Conservation (phyloP, 1,140 invertebrate genomes). For the Dinoponera quadriceps region DNA sequence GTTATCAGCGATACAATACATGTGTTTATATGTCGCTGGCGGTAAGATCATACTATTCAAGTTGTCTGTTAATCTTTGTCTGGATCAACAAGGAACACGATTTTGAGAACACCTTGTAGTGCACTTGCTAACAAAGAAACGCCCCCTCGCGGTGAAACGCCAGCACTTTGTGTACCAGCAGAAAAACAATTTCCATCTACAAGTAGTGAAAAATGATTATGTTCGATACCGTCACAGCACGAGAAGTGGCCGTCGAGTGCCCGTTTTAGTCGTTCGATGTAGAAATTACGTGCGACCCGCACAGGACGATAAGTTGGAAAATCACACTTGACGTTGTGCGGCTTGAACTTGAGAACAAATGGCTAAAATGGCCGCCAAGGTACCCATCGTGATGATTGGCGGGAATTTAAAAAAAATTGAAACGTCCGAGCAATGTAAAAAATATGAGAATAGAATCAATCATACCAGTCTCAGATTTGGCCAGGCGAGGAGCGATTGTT, state of each 20-base stretch:
- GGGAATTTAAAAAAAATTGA: conserved; percentile 1
- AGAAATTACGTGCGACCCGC: not conserved
- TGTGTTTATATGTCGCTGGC: not conserved
- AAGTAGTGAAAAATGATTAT: not conserved
- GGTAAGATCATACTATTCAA: not conserved
- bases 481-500: not conserved
- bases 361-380: conserved; percentile 20
- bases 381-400: not conserved
- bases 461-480: not conserved
- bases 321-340: not conserved
- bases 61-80: not conserved
- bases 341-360: not conserved
- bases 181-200: not conserved
- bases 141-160: conserved; percentile 1
- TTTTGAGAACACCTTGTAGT: not conserved
- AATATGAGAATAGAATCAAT: not conserved
- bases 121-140: not conserved
- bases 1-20: not conserved
- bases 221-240: not conserved
- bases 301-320: not conserved
- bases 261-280: not conserved
- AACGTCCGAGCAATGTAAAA: not conserved
- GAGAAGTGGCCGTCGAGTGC: too few relatives aligned
- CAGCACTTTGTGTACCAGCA: not conserved
- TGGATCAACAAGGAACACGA: not conserved